Conservation (phyloP, 2,797 vertebrate genomes). For the Clarias pachynema region DNA sequence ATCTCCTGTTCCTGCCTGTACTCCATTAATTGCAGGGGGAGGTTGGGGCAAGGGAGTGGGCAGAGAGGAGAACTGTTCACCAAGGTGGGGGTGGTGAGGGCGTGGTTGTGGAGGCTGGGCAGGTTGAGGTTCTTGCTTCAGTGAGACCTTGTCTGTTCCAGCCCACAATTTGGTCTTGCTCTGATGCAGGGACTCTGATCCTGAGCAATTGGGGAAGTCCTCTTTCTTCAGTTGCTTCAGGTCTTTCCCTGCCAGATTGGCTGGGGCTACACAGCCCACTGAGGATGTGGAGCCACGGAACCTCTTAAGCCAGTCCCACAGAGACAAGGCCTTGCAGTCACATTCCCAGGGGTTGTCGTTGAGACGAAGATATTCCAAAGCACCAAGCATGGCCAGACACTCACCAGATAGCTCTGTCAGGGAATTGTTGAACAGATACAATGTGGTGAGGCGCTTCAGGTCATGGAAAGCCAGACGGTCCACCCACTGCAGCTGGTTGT, state of each 20-base stretch:
- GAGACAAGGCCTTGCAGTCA: constrained; percentile 87
- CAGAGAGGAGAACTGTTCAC: constrained; percentile 57
- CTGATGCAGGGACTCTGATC: constrained; percentile 90
- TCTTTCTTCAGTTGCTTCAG: constrained; percentile 87
- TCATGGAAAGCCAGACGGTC: constrained; percentile 92
- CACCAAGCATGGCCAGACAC: constrained; percentile 85
- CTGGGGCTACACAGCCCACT: constrained; percentile 82
- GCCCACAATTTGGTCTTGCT: constrained; percentile 87
- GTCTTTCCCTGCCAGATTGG: constrained; percentile 81
- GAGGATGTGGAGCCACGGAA: constrained; percentile 93
- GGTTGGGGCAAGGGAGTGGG: constrained; percentile 68
- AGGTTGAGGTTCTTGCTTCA: constrained; percentile 80
- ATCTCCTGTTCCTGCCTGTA: constrained; percentile 69
- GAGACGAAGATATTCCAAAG: constrained; percentile 94
- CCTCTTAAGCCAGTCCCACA: constrained; percentile 95
- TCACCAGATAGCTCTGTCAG: constrained; percentile 89
- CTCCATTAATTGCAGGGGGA: constrained; percentile 70
- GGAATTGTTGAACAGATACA: constrained; percentile 97
- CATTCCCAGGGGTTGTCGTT: constrained; percentile 97
- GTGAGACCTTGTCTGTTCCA: constrained; percentile 79
- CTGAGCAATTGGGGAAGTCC: constrained; percentile 89
- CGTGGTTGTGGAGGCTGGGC: constrained; percentile 66
- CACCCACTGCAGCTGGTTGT: constrained; percentile 95
- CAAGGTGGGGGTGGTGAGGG: constrained; percentile 61
- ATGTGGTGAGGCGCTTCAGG: constrained; percentile 90